Percentiles rank a stretch among this genome's conserved stretches.
phyloP scores from a whole-genome alignment of 2,113 vertebrate species.

The Spea multiplicata region DNA sequence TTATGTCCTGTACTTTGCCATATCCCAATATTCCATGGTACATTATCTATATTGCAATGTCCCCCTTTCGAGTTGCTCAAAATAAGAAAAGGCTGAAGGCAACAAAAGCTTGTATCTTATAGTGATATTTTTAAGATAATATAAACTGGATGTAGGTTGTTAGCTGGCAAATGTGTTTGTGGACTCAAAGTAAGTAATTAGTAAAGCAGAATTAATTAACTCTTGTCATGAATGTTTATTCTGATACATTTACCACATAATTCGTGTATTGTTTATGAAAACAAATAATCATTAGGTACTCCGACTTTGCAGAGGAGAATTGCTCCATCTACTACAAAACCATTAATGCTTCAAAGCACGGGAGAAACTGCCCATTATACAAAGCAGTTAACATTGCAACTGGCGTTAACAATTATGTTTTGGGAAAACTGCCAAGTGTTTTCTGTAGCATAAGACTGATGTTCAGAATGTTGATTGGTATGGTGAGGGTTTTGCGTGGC shows the following conservation, averaged over 20 bases:
- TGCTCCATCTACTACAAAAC: conserved; percentile 17
- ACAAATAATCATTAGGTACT: conserved; percentile 8
- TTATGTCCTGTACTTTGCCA: neutral
- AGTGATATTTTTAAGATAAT: neutral
- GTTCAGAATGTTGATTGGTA: conserved; percentile 9
- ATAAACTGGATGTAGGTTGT: neutral
- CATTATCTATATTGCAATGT: neutral
- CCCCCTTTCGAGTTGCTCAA: neutral
- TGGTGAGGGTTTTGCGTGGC: conserved; percentile 15
- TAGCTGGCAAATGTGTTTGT: neutral
- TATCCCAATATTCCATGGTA: neutral
- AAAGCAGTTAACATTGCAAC: conserved; percentile 25
- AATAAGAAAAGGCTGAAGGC: neutral
- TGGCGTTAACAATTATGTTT: conserved; percentile 24
- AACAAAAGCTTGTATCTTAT: neutral
- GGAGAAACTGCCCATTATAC: conserved; percentile 16
- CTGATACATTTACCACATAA: neutral
- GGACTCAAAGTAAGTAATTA: conserved; percentile 17
- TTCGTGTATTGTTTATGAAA: neutral
- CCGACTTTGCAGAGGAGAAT: conserved; percentile 11
- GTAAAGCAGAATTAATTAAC: neutral
- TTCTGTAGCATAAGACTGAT: conserved; percentile 24
- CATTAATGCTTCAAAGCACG: neutral
- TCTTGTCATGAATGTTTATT: neutral
- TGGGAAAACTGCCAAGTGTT: conserved; percentile 25